phyloP scores from a whole-genome alignment of 35 echinoderm and acorn worm genomes.

The Lytechinus variegatus region DNA sequence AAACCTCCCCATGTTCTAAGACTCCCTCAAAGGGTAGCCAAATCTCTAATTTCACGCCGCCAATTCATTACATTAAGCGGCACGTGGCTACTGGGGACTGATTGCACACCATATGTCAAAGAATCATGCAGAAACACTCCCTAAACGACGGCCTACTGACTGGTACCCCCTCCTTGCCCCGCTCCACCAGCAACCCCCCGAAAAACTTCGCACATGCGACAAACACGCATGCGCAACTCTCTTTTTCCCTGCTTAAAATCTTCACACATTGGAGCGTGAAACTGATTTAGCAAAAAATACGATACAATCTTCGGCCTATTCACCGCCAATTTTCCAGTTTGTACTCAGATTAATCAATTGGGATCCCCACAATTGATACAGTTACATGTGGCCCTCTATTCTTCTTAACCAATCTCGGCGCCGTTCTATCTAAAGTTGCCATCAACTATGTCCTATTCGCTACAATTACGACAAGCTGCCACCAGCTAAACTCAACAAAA shows the following conservation, averaged over 20 bases:
- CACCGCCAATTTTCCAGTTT: slow-evolving; percentile 50
- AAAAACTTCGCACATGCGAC: slow-evolving; percentile 49
- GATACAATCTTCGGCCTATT: slow-evolving; percentile 45
- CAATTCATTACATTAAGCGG: slow-evolving; percentile 83
- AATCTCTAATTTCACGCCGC: slow-evolving; percentile 63
- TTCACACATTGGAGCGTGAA: slow-evolving; percentile 49
- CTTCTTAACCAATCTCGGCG: neutral
- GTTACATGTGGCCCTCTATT: slow-evolving; percentile 37
- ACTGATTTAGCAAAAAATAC: slow-evolving; percentile 49
- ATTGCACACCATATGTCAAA: slow-evolving; percentile 80
- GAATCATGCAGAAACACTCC: slow-evolving; percentile 30
- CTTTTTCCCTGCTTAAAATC: slow-evolving; percentile 1
- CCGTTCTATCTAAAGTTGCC: neutral
- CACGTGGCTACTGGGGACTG: slow-evolving; percentile 67
- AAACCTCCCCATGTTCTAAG: neutral
- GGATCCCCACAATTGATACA: slow-evolving; percentile 37
- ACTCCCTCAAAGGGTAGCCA: slow-evolving; percentile 45
- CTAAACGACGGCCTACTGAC: slow-evolving; percentile 13
- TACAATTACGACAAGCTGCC: slow-evolving; percentile 32
- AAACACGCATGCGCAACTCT: slow-evolving; percentile 58
- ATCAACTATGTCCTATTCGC: slow-evolving; percentile 24
- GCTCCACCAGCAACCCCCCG: neutral
- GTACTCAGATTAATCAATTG: slow-evolving; percentile 55
- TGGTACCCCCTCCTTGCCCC: neutral
- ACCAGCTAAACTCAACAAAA: slow-evolving; percentile 44